Conservation (phyloP, 2,797 vertebrate genomes). For the Schizopygopsis malacanthus region DNA sequence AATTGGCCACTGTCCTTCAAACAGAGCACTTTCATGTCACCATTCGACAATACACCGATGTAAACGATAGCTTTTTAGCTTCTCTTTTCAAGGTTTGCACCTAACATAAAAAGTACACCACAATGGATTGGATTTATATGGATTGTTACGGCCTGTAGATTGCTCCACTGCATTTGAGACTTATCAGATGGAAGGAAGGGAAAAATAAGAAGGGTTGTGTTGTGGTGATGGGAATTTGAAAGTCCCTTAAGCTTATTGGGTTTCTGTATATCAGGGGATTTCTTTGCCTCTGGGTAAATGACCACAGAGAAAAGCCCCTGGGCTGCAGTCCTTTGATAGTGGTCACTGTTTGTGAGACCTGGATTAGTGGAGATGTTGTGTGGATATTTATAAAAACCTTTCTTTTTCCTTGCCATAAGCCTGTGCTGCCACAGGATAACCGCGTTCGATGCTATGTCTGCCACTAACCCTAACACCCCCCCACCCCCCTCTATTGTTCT, state of each 20-base stretch:
- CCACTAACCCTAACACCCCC: conserved; percentile 63
- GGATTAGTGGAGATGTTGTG: conserved; percentile 70
- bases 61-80: conserved; percentile 1
- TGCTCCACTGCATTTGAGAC: conserved; percentile 11
- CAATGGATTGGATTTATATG: conserved; percentile 13
- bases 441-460: conserved; percentile 77
- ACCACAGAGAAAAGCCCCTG: conserved; percentile 72
- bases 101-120: conserved; percentile 1
- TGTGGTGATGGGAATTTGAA: conserved; percentile 27
- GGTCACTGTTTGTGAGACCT: conserved; percentile 73
- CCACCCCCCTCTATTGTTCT: conserved; percentile 70
- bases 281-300: conserved; percentile 71
- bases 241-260: conserved; percentile 71
- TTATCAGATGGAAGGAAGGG: conserved; percentile 31
- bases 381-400: conserved; percentile 60
- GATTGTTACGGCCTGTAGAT: conserved; percentile 24
- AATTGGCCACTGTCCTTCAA: conserved; percentile 44
- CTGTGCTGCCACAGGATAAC: conserved; percentile 64
- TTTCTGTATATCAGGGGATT: conserved; percentile 70
- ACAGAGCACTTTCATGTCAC: neutral
- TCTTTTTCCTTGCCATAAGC: conserved; percentile 72
- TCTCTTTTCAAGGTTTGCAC: conserved; percentile 18
- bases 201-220: conserved; percentile 29
- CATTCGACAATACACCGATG: neutral
- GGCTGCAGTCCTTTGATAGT: conserved; percentile 71